phyloP scores from a whole-genome alignment of 2,888 invertebrate genomes.

The Phyllotreta cruciferae region DNA sequence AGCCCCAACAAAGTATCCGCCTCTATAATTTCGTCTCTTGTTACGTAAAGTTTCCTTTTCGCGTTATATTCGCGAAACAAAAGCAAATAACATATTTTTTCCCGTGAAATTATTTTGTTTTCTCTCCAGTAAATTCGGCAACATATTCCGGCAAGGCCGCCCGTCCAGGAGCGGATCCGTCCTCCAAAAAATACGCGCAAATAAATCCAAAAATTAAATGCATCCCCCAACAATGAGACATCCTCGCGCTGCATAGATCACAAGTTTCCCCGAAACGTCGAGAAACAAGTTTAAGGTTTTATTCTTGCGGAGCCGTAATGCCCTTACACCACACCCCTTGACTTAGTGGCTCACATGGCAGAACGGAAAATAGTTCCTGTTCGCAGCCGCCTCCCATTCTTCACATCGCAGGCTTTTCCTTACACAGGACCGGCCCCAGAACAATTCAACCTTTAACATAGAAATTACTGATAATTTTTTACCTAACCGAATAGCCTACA shows the following conservation, averaged over 20 bases:
- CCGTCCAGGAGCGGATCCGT: background rate
- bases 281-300: constrained; percentile 37
- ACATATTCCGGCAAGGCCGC: constrained; percentile 16
- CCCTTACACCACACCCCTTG: constrained; percentile 29
- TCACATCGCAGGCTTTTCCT: constrained; percentile 9
- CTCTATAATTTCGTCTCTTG: constrained; percentile 23
- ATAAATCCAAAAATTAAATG: too few relatives aligned
- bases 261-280: constrained; percentile 4
- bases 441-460: background rate
- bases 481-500: too few relatives aligned
- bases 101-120: constrained; percentile 19
- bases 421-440: constrained; percentile 1
- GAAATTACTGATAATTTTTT: too few relatives aligned
- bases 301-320: constrained; percentile 39
- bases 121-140: constrained; percentile 22
- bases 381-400: constrained; percentile 26
- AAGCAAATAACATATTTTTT: constrained; percentile 22
- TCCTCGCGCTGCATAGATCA: constrained; percentile 1
- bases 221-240: background rate
- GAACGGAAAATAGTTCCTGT: constrained; percentile 35
- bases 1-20: constrained; percentile 4
- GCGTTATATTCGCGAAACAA: constrained; percentile 19
- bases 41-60: constrained; percentile 23
- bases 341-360: constrained; percentile 33
- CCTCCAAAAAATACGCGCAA: background rate